Base-by-base conservation (phyloP, 92 coral and sea anemone genomes). In the Palythoa grandis region DNA sequence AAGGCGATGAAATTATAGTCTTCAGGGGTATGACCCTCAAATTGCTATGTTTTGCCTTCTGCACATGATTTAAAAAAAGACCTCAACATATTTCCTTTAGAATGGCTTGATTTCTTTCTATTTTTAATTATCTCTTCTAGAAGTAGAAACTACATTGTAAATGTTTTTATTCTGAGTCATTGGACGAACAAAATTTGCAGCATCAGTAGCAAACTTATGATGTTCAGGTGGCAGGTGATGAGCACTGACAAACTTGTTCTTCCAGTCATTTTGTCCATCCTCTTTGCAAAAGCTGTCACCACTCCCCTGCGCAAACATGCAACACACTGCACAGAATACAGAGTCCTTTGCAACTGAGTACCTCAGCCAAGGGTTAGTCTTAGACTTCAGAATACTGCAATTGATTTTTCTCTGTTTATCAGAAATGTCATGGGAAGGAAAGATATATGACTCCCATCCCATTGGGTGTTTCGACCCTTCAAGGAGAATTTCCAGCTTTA, bases 381-480 rank as follows among this genome's bases (percentile, higher is more conserved):
- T n/a, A 38, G 79, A 75, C 79, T 75, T 75, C 11, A 52, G 20
- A 75, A 75, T 75, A 14, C 47, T 75, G 79, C 79, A 75, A 5
- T 50, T 75, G 17, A 78, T 43, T 72, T 78, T 78, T 24, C 84
- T 78, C 38, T 78, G 83, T 66, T 66, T 66, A 4, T 37, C 24
- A 66, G 70, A 66, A 22, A 17, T 66, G 5, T 22, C 11, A 66
- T 22, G 70, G 11, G 38, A 66, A 66, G 70, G 70, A 11, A 66
- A 66, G 11, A 5, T 25, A 22, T 66, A 78, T n/a, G 72, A 15
- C 29, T 78, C 50, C 84, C 53, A 58, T 17, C 52, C 71, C 13
- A 58, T 78, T 78, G 84, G 72, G 72, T 57, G 72, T 58, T 58
- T 78, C 54, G 72, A 37, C 53, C 70, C 72, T 20, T 78, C 84